phyloP scores from a whole-genome alignment of 2,113 vertebrate genomes.

The Junco hyemalis region DNA sequence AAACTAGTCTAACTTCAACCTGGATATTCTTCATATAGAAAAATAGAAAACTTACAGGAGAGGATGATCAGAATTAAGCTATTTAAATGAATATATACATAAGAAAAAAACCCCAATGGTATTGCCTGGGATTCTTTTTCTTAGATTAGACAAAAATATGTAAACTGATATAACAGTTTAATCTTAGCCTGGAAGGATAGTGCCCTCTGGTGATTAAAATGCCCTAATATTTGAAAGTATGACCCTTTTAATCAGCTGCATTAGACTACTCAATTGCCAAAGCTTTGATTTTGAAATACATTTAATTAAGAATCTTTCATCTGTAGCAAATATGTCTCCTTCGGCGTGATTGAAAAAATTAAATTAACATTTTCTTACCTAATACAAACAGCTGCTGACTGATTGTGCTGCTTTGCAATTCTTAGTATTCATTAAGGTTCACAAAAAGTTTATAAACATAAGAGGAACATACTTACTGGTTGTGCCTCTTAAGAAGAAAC shows the following conservation, averaged over 20 bases:
- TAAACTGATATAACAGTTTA: not conserved
- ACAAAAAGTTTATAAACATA: not conserved
- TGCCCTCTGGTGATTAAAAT: slow-evolving; percentile 66
- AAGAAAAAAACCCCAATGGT: not conserved
- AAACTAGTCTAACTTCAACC: not conserved
- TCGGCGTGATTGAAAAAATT: not conserved
- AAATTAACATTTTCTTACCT: not conserved
- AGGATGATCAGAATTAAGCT: not conserved
- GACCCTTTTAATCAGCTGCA: not conserved
- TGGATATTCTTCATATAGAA: not conserved
- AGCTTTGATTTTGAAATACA: not conserved
- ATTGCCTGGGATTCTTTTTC: not conserved
- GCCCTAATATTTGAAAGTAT: not conserved
- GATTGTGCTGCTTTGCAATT: not conserved
- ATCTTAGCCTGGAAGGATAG: slow-evolving; percentile 38
- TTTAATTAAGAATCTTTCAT: not conserved
- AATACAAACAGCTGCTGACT: not conserved
- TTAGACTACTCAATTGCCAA: not conserved
- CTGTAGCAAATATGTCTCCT: not conserved
- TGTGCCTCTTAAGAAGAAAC: not conserved
- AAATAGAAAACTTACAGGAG: not conserved
- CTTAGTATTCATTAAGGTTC: not conserved
- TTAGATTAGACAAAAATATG: not conserved
- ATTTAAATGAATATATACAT: not conserved
- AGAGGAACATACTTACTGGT: not conserved